phyloP scores from a whole-genome alignment of 2,888 invertebrate species.

The Himalopsyche anomala region DNA sequence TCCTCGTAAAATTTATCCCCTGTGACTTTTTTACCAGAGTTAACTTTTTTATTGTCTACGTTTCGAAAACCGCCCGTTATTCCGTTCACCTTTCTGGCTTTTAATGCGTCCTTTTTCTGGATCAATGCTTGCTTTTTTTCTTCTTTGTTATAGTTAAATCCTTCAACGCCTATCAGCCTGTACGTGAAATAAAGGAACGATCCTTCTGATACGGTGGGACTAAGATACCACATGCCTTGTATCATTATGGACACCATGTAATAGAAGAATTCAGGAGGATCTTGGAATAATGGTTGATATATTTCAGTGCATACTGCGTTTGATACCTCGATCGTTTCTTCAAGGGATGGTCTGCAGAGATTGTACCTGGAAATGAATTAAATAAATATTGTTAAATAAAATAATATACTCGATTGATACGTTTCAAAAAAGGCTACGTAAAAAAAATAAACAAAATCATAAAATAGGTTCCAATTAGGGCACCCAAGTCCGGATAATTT shows the following conservation, averaged over 20 bases:
- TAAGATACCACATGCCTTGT: slow-evolving; percentile 83
- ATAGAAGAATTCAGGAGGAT: slow-evolving; percentile 80
- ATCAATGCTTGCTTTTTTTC: slow-evolving; percentile 12
- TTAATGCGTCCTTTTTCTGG: background rate
- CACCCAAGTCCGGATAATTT: too few species aligned
- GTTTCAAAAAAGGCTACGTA: too few species aligned
- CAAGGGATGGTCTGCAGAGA: slow-evolving; percentile 80
- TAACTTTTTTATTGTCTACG: background rate
- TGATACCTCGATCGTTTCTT: slow-evolving; percentile 81
- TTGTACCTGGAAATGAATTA: slow-evolving; percentile 79
- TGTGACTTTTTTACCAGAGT: slow-evolving; percentile 2
- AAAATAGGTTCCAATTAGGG: too few species aligned
- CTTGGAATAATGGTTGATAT: slow-evolving; percentile 79
- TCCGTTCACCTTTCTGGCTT: background rate
- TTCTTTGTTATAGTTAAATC: slow-evolving; percentile 68
- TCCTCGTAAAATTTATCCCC: slow-evolving; percentile 73
- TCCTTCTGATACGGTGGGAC: slow-evolving; percentile 79
- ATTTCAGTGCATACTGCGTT: slow-evolving; percentile 78
- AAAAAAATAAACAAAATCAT: too few species aligned
- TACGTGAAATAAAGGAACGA: slow-evolving; percentile 79
- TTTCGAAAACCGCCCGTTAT: background rate
- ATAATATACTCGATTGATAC: too few species aligned
- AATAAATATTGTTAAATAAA: too few species aligned
- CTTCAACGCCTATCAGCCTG: slow-evolving; percentile 77
- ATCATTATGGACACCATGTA: slow-evolving; percentile 81